phyloP scores from a whole-genome alignment of 1,140 invertebrate species.

The Bombus difficillimus region DNA sequence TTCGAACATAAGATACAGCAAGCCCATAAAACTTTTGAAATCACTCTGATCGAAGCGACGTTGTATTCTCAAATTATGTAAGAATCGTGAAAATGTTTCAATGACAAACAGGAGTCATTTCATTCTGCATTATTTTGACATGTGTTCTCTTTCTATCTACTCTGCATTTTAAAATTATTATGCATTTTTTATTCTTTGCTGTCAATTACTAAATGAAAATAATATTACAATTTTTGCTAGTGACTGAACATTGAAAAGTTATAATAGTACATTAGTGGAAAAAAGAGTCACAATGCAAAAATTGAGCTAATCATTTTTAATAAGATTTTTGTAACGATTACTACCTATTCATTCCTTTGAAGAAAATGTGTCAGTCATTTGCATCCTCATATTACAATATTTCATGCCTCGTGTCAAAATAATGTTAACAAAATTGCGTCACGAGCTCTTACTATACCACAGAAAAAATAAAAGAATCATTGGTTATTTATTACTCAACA shows the following conservation, averaged over 20 bases:
- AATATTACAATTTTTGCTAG: background rate
- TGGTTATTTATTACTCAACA: background rate
- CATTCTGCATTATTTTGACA: constrained; percentile 42
- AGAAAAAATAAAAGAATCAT: background rate
- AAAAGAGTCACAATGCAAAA: background rate
- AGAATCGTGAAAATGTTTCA: background rate
- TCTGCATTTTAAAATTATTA: background rate
- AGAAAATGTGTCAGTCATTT: constrained; percentile 53
- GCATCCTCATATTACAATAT: constrained; percentile 55
- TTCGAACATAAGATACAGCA: constrained; percentile 15
- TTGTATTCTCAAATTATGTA: background rate
- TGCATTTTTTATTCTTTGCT: background rate
- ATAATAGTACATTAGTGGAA: background rate
- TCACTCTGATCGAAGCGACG: background rate
- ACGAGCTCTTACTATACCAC: constrained; percentile 5
- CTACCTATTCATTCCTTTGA: background rate
- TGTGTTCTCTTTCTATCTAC: background rate
- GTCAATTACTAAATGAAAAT: background rate
- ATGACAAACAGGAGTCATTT: background rate
- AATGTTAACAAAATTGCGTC: constrained; percentile 15
- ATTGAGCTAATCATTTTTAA: background rate
- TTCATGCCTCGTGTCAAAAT: constrained; percentile 38
- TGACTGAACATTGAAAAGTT: background rate
- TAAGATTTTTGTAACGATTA: background rate
- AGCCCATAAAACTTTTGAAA: constrained; percentile 50